Percentiles rank a stretch among this genome's conserved stretches.
These are phyloP conservation scores for Plestiodon gilberti DNA, from an alignment of 2,113 vertebrate species.

Conservation along the genomic window DNA sequence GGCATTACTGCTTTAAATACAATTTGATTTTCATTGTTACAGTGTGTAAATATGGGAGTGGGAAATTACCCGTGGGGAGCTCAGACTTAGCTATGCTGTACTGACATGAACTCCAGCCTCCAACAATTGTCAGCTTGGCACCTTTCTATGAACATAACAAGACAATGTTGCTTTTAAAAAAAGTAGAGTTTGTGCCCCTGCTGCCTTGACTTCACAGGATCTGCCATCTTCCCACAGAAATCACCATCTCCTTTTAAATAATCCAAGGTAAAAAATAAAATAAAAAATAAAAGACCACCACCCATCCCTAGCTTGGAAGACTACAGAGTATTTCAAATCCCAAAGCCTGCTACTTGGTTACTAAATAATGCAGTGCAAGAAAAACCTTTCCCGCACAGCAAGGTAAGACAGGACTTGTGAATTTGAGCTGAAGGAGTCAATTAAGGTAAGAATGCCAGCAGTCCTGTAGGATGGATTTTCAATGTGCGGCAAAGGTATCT, in stretches of 20 bases:
- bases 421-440: conserved; percentile 33
- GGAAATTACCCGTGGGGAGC: background rate
- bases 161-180: background rate
- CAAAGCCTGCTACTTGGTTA: conserved; percentile 17
- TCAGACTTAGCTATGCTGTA: background rate
- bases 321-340: conserved; percentile 42
- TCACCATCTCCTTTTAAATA: background rate
- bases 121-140: background rate
- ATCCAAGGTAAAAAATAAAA: background rate
- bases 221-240: background rate
- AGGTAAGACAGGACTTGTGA: conserved; percentile 18
- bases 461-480: conserved; percentile 15
- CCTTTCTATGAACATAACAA: background rate
- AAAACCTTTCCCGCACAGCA: background rate
- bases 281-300: background rate
- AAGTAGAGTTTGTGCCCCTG: background rate
- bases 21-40: background rate
- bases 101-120: background rate
- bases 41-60: background rate
- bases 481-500: background rate
- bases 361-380: conserved; percentile 48
- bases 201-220: conserved; percentile 20
- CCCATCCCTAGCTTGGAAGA: background rate
- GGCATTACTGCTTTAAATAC: too few relatives aligned
- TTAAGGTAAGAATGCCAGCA: conserved; percentile 42